Evolutionary conservation across 2,888 invertebrate species (phyloP).

Genomic region (Hirtodrosophila confusa): DNA sequence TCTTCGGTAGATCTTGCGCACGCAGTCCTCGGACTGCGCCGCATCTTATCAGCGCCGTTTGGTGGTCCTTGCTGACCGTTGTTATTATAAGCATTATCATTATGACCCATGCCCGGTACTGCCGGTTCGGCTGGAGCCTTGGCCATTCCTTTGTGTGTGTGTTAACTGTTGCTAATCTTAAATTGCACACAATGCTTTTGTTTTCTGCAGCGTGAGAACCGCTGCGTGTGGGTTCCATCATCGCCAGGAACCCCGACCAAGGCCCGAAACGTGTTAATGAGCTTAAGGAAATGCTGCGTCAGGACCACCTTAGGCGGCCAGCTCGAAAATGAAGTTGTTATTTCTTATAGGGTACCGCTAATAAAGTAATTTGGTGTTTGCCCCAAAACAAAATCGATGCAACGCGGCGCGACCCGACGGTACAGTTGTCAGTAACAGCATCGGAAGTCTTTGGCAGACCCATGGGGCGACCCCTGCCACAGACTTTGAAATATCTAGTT

Average conservation of each 20-base stretch:
- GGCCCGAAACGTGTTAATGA: slow-evolving; percentile 73
- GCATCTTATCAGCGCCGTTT: slow-evolving; percentile 68
- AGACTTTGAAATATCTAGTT: slow-evolving; percentile 68
- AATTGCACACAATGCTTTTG: slow-evolving; percentile 59
- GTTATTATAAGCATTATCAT: slow-evolving; percentile 75
- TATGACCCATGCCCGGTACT: slow-evolving; percentile 49
- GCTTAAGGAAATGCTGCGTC: slow-evolving; percentile 74
- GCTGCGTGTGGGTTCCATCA: slow-evolving; percentile 79
- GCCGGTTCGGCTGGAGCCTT: slow-evolving; percentile 18
- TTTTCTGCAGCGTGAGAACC: slow-evolving; percentile 79
- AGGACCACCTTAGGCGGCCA: slow-evolving; percentile 64
- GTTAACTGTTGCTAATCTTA: slow-evolving; percentile 79
- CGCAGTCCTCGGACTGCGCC: slow-evolving; percentile 50
- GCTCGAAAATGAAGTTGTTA: slow-evolving; percentile 65
- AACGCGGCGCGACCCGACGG: background rate
- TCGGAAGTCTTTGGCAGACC: slow-evolving; percentile 26
- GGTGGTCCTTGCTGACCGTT: slow-evolving; percentile 75
- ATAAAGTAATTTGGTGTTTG: slow-evolving; percentile 64
- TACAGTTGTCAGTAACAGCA: slow-evolving; percentile 21
- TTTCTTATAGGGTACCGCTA: slow-evolving; percentile 30
- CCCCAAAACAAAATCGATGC: slow-evolving; percentile 21
- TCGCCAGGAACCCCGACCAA: slow-evolving; percentile 15
- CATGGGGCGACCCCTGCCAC: slow-evolving; percentile 39
- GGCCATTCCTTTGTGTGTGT: slow-evolving; percentile 55
- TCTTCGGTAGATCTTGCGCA: slow-evolving; percentile 60